Conservation (phyloP, 2,797 vertebrate species). For the Coendou prehensilis region DNA sequence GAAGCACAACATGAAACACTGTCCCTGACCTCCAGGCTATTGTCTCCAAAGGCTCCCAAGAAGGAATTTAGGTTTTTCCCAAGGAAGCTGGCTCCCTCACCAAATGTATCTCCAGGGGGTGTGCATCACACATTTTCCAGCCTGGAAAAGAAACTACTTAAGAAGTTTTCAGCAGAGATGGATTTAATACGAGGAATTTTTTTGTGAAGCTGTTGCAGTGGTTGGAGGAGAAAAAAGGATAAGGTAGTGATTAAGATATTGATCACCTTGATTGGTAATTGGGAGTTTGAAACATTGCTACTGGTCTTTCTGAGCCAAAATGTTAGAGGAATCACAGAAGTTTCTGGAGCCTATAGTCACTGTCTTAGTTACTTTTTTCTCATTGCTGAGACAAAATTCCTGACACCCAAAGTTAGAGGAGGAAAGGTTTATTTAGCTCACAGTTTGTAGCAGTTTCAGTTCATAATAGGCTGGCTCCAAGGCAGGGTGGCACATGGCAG, state of each 20-base stretch:
- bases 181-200: background rate
- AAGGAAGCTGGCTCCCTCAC: background rate
- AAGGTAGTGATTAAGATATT: background rate
- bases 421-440: background rate
- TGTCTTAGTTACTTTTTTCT: background rate
- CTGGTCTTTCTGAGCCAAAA: background rate
- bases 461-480: background rate
- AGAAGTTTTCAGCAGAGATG: background rate
- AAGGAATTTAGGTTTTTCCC: background rate
- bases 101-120: background rate
- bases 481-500: background rate
- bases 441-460: background rate
- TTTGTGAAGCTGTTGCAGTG: background rate
- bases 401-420: background rate
- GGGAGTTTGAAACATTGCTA: background rate
- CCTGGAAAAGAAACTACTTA: slow-evolving; percentile 3
- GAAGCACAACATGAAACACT: background rate
- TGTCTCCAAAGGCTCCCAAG: background rate
- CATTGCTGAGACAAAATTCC: background rate
- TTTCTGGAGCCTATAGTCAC: background rate
- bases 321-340: background rate
- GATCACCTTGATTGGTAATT: background rate
- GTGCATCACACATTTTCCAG: background rate
- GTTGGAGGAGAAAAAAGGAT: background rate
- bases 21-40: background rate